phyloP scores from a whole-genome alignment of 2,113 vertebrate genomes.

The Malurus melanocephalus region DNA sequence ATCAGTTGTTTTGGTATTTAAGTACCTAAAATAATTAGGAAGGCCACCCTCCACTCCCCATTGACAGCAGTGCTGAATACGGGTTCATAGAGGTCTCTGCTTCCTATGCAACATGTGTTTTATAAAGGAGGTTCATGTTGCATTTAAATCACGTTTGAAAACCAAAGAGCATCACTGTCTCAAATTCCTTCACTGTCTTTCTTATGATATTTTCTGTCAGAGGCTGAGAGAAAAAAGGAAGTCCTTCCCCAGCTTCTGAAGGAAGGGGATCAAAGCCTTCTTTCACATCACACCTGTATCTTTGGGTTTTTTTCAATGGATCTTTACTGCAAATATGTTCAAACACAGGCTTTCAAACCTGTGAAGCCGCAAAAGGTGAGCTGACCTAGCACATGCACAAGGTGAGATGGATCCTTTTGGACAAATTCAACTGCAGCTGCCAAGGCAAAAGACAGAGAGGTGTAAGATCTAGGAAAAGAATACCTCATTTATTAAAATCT shows the following conservation, averaged over 20 bases:
- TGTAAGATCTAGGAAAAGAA: background rate
- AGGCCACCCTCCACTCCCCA: background rate
- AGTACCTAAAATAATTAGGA: background rate
- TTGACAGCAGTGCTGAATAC: background rate
- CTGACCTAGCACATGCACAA: fast-evolving
- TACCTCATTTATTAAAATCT: background rate
- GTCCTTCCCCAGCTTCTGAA: background rate
- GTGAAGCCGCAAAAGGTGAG: background rate
- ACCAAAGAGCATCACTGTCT: background rate
- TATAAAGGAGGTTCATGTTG: background rate
- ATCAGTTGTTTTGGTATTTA: background rate
- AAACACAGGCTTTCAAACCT: background rate
- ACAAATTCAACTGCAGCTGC: background rate
- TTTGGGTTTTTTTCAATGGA: background rate
- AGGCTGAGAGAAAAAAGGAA: background rate
- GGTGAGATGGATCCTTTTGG: background rate
- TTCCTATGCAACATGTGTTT: background rate
- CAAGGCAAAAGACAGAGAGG: background rate
- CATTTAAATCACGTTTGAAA: background rate
- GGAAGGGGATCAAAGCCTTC: background rate
- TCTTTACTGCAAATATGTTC: background rate
- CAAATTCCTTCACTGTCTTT: background rate
- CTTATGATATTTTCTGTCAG: background rate
- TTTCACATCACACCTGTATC: background rate
- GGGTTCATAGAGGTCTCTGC: background rate